Conservation (phyloP, 2,113 vertebrate genomes). For the Numida meleagris region DNA sequence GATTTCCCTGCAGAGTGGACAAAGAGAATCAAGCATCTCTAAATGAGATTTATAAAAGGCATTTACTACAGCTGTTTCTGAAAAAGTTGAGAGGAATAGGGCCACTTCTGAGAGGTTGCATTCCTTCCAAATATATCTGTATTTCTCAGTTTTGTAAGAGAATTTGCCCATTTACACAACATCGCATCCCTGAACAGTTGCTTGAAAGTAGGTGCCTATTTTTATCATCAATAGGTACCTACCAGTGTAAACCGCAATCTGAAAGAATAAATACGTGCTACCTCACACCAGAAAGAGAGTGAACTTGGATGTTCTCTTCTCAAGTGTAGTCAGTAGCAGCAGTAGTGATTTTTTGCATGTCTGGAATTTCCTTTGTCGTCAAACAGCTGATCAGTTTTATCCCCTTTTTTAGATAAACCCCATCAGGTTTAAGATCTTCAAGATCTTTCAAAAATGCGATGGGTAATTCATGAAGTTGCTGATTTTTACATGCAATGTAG, state of each 20-base stretch:
- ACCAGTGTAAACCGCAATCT: not conserved
- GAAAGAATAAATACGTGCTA: not conserved
- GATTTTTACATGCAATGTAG: not conserved
- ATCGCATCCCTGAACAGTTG: not conserved
- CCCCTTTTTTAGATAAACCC: not conserved
- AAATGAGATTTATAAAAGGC: not conserved
- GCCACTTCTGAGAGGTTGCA: not conserved
- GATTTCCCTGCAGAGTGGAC: not conserved
- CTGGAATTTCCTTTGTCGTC: not conserved
- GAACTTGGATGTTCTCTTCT: not conserved
- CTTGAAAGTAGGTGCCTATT: not conserved
- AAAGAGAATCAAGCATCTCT: not conserved
- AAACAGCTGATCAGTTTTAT: not conserved
- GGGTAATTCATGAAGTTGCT: not conserved
- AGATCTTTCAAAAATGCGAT: not conserved
- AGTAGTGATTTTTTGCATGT: not conserved
- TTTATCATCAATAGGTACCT: not conserved
- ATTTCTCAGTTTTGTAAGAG: not conserved
- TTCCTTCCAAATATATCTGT: not conserved
- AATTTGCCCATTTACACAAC: not conserved
- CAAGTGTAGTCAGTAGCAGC: not conserved
- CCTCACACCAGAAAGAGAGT: not conserved
- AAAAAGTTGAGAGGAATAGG: not conserved
- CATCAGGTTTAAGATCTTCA: not conserved
- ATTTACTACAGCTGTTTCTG: not conserved